Base-by-base conservation (phyloP, 2,113 vertebrate genomes). In the Coptodon rendalli region DNA sequence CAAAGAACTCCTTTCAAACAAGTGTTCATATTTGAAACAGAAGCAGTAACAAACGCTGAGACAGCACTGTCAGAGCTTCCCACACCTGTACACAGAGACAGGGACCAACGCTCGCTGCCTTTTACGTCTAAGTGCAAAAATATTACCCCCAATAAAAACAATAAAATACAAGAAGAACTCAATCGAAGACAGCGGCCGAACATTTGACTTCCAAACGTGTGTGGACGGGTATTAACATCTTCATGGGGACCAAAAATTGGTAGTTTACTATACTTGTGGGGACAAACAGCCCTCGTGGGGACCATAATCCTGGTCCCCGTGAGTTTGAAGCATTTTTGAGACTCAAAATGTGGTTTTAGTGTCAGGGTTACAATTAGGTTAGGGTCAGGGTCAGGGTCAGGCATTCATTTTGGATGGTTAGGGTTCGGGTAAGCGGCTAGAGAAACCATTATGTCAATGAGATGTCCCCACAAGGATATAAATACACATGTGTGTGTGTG, bases 311-410 rank as follows among this genome's bases (percentile, higher is more conserved):
- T 0, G 1, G 13, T 9, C 0, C 56, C 50, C 56, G 16, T 0
- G 57, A 34, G 57, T 61, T 16, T 34, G 57, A 10, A 6, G 29
- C 36, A 36, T 36, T 36, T 36, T 4, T 36, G 36, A 61, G 57
- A 61, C 29, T 61, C 57, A 6, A 61, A 34, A 61, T 61, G 57
- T 34, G 29, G 57, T 34, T 61, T 61, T 61, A 34, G 1, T 34
- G 29, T 34, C 57, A 61, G 5, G 24, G 29, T 61, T 61, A 61
- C 57, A 61, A 9, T 9, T 17, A 31, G 27, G 27, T 59, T 31
- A 9, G 2, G 27, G 56, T 59, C 0, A 29, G 56, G 2, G 19
- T 29, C 0, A n/a, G 19, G 57, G 57, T 2, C 1, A 19, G 57
- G 57, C 57, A 34, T 34, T 61, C 8, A 10, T 61, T 4, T 2